phyloP scores from a whole-genome alignment of 2,113 vertebrate species.

The Porphyrio hochstetteri region DNA sequence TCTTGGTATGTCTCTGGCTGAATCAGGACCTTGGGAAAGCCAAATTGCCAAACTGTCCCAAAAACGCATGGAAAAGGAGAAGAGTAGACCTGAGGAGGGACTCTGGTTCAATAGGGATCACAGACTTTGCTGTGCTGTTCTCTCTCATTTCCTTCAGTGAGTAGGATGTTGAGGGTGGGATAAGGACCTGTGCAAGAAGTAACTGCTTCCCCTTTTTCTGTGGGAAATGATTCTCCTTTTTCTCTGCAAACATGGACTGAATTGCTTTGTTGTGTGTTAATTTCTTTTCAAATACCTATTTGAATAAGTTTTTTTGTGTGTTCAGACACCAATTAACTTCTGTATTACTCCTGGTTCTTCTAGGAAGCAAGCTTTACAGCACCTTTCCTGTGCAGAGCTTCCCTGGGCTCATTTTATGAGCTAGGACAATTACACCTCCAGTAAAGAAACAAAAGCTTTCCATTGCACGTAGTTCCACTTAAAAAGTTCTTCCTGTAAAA shows the following conservation, averaged over 20 bases:
- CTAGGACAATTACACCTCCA: neutral
- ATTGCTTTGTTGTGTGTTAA: neutral
- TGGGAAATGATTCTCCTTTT: neutral
- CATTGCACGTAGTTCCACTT: neutral
- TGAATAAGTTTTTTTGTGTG: fast-evolving
- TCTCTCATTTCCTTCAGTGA: neutral
- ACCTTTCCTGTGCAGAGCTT: fast-evolving
- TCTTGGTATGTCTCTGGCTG: neutral
- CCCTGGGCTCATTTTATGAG: neutral
- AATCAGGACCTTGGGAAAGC: neutral
- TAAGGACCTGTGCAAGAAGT: neutral
- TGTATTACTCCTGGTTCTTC: neutral
- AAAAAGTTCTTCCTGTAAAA: neutral
- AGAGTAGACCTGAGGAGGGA: neutral
- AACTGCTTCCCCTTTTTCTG: neutral
- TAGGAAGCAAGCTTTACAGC: neutral
- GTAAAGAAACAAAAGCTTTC: neutral
- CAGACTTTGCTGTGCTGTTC: neutral
- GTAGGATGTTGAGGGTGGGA: neutral
- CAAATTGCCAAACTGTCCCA: neutral
- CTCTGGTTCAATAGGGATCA: neutral
- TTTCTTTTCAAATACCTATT: neutral
- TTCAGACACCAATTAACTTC: neutral
- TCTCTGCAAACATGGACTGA: neutral
- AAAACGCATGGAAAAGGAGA: neutral